Conservation (phyloP, 2,888 invertebrate species). For the Hyppa rectilinea region DNA sequence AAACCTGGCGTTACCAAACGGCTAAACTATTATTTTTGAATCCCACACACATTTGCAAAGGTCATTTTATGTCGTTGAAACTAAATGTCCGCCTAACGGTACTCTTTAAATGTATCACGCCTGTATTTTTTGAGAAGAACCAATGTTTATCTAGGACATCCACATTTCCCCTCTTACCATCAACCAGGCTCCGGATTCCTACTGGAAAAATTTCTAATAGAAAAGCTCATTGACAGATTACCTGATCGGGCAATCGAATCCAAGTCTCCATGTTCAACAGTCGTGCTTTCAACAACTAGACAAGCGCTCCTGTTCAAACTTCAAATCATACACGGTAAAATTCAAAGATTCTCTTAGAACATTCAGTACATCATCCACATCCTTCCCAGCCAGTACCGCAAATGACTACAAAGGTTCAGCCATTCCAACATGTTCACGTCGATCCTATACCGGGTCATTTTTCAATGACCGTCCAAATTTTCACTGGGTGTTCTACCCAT, state of each 20-base stretch:
- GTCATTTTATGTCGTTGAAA: neutral
- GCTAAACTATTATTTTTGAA: neutral
- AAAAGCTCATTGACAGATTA: neutral
- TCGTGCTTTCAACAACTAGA: neutral
- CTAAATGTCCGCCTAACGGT: neutral
- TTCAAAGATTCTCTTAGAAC: neutral
- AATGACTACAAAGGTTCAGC: constrained; percentile 34
- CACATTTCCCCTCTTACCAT: neutral
- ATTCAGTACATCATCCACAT: constrained; percentile 19
- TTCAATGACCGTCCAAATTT: too few relatives aligned
- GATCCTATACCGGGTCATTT: too few relatives aligned
- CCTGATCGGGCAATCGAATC: neutral
- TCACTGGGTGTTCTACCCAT: too few relatives aligned
- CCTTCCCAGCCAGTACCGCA: constrained; percentile 15
- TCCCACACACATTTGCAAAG: constrained; percentile 19
- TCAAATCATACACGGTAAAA: neutral
- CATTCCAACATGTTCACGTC: constrained; percentile 24
- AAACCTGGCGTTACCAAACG: too few relatives aligned
- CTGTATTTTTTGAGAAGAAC: neutral
- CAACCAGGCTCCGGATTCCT: too few relatives aligned
- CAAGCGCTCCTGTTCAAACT: neutral
- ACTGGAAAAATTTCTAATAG: neutral
- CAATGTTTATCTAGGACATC: too few relatives aligned
- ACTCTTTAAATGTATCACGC: neutral
- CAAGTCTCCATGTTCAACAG: neutral